phyloP scores from a whole-genome alignment of 2,888 invertebrate species.

The Apamea sordens region DNA sequence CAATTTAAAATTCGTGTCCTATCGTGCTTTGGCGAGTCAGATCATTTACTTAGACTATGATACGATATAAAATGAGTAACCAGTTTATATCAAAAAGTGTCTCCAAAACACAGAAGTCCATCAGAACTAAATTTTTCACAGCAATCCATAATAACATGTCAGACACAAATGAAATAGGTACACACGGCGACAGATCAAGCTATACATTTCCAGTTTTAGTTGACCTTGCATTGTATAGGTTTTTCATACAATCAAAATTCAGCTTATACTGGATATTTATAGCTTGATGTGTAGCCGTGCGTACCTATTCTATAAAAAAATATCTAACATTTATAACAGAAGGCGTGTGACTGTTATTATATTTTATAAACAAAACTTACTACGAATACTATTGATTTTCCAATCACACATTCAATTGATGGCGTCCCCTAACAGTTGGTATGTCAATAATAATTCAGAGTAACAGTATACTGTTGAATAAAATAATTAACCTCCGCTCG shows the following conservation, averaged over 20 bases:
- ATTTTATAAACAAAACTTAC: constrained; percentile 18
- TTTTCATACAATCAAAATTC: too few relatives aligned
- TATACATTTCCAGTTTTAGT: too few relatives aligned
- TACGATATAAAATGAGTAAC: too few relatives aligned
- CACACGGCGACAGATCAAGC: too few relatives aligned
- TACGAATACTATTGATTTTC: constrained; percentile 77
- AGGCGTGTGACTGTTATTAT: neutral
- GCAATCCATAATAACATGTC: neutral
- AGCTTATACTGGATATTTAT: too few relatives aligned
- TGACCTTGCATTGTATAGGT: too few relatives aligned
- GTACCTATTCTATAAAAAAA: neutral
- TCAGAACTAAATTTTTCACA: neutral
- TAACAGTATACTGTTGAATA: constrained; percentile 88
- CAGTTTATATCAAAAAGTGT: neutral
- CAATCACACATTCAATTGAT: constrained; percentile 82
- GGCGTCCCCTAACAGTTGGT: constrained; percentile 84
- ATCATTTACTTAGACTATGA: neutral
- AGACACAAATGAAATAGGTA: neutral
- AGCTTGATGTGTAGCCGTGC: too few relatives aligned
- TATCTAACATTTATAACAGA: neutral
- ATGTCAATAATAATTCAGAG: constrained; percentile 87
- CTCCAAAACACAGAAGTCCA: neutral
- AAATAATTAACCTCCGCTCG: constrained; percentile 88
- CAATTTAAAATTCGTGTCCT: neutral
- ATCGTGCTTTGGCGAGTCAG: neutral